These are phyloP conservation scores for Ibycter americanus DNA, from an alignment of 2,797 vertebrate genomes.

Conservation along the genomic window DNA sequence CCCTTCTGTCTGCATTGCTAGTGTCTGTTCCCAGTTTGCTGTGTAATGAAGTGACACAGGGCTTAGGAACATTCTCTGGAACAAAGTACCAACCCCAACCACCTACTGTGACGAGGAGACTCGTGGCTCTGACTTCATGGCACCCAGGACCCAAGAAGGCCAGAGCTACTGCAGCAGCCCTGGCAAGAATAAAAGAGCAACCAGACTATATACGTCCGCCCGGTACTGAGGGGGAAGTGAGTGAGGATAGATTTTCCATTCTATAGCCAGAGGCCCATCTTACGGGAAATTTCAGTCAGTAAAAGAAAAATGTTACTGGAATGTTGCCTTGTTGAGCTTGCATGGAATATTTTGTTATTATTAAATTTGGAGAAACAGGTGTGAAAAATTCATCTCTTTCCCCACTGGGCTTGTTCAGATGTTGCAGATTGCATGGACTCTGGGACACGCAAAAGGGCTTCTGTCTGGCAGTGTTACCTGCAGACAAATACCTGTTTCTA, in stretches of 20 bases:
- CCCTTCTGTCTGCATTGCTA: not conserved
- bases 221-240: not conserved
- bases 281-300: conserved; percentile 31
- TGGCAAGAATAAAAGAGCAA: not conserved
- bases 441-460: not conserved
- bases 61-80: not conserved
- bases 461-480: conserved; percentile 24
- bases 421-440: not conserved
- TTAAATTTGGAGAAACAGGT: conserved; percentile 47
- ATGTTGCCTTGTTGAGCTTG: not conserved
- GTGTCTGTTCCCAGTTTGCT: conserved; percentile 2
- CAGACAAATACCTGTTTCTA: not conserved
- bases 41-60: not conserved
- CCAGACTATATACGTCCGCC: not conserved
- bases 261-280: conserved; percentile 25
- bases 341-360: conserved; percentile 34
- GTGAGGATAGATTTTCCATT: conserved; percentile 63
- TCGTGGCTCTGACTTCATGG: not conserved
- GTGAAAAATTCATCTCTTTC: conserved; percentile 61
- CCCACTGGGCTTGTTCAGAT: not conserved
- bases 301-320: conserved; percentile 54
- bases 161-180: not conserved
- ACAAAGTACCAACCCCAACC: not conserved
- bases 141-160: not conserved
- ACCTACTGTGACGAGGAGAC: not conserved